phyloP scores from a whole-genome alignment of 2,797 vertebrate genomes.

The Pristis pectinata region DNA sequence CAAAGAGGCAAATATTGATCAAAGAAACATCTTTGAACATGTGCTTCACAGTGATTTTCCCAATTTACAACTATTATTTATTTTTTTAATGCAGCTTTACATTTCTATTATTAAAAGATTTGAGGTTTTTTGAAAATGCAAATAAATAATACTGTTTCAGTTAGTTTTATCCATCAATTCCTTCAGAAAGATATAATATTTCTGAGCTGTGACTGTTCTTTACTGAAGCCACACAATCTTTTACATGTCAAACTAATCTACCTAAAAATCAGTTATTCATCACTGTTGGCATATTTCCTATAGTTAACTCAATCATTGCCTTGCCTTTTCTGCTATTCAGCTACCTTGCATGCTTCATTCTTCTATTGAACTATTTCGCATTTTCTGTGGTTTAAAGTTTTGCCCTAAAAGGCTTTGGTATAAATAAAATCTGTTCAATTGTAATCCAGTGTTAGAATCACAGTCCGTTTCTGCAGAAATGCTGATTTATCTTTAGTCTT shows the following conservation, averaged over 20 bases:
- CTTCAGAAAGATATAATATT: neutral
- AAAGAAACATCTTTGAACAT: too few species aligned
- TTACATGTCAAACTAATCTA: neutral
- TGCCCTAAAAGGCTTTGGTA: neutral
- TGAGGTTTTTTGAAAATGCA: neutral
- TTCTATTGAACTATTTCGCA: neutral
- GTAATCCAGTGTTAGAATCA: neutral
- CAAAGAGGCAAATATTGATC: neutral
- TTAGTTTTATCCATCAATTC: neutral
- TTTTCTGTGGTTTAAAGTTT: neutral
- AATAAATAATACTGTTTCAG: constrained; percentile 1
- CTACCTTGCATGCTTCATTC: neutral
- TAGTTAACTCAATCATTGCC: neutral
- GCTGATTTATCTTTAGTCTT: neutral
- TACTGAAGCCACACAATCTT: too few species aligned
- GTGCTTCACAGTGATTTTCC: neutral
- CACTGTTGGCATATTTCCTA: neutral
- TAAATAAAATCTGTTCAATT: neutral
- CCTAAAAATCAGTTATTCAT: neutral
- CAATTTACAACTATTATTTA: neutral
- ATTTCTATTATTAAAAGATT: neutral
- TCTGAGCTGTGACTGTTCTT: neutral
- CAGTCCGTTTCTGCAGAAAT: neutral
- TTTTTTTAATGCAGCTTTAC: neutral
- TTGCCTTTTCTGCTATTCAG: neutral